These are phyloP conservation scores for Morphnarchus princeps DNA, from an alignment of 2,113 vertebrate genomes.

Conservation along the genomic window DNA sequence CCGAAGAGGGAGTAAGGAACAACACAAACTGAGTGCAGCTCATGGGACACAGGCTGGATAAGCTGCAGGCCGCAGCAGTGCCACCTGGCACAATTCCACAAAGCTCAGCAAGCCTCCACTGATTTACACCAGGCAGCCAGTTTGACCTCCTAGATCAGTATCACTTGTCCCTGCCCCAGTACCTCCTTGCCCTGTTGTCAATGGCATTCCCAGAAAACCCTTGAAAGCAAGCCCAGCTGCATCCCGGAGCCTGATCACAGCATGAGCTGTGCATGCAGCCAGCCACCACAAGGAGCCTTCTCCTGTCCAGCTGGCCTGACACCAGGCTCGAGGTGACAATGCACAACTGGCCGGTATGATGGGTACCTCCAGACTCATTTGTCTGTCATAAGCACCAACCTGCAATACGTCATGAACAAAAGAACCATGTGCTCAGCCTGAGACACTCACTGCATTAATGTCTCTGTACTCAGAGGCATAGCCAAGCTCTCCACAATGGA, in stretches of 20 bases:
- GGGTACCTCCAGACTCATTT: not conserved
- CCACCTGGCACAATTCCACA: not conserved
- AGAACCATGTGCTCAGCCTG: not conserved
- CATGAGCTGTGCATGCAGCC: not conserved
- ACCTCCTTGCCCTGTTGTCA: not conserved
- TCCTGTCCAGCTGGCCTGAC: not conserved
- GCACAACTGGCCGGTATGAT: accelerated
- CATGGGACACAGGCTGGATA: not conserved
- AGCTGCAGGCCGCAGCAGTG: not conserved
- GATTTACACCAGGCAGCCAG: not conserved
- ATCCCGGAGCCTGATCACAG: not conserved
- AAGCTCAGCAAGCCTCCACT: not conserved
- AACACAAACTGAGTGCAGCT: not conserved
- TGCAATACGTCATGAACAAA: not conserved
- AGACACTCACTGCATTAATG: not conserved
- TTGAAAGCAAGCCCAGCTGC: not conserved
- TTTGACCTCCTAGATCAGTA: not conserved
- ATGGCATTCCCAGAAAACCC: not conserved
- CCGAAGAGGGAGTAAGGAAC: not conserved
- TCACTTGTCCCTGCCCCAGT: not conserved
- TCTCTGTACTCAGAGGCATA: accelerated
- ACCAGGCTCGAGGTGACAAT: not conserved
- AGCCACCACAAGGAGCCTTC: not conserved
- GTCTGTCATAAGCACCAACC: not conserved
- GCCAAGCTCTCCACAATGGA: not conserved